Evolutionary conservation across 2,888 invertebrate genomes (phyloP), one percentile per base, ranked within the genome.

Genomic region (Cryptus viduatorius): DNA sequence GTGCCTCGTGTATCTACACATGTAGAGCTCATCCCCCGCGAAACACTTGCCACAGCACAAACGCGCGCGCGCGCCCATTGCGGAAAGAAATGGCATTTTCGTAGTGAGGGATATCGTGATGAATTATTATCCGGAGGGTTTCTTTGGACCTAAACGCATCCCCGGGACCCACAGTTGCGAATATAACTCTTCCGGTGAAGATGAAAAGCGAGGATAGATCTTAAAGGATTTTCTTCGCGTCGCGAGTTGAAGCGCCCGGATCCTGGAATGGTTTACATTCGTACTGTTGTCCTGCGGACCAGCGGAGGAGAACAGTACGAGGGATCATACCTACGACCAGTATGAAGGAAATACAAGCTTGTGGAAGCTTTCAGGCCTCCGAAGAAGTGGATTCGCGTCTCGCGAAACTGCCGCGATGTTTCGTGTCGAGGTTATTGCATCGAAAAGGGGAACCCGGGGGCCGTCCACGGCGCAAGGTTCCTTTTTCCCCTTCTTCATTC

Each of bases 341-440:
- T 71, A 72, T 53, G 50, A 48, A 24, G 53, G 69, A 50, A 76
- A 64, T 24, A 80, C 44, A 48, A 64, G 46, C 46, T 59, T 19
- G 4, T 29, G 16, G 50, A 46, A 65, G 76, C 65, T 59, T 37
- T 7, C 44, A 69, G 56, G 37, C 24, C 31, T 61, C 69, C 19
- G 68, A 69, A 48, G 59, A 82, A 67, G 79, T 71, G 75, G 56
- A 78, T 83, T 83, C 19, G 67, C 44, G 44, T 59, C 42, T 44
- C 61, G 56, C 65, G 56, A 75, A 64, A 64, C 59, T 37, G 44
- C 73, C 8, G 77, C 61, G 79, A 81, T 81, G 56, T 79, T 86
- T 31, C 77, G 78, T 73, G 80, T 65, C 82, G 53, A 50, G 50
- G 80, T 48, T 77, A 83, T 85, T 77, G 77, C 64, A 82, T 69